Base-by-base conservation (phyloP, 2,888 invertebrate species). In the Drosophila silvestris region DNA sequence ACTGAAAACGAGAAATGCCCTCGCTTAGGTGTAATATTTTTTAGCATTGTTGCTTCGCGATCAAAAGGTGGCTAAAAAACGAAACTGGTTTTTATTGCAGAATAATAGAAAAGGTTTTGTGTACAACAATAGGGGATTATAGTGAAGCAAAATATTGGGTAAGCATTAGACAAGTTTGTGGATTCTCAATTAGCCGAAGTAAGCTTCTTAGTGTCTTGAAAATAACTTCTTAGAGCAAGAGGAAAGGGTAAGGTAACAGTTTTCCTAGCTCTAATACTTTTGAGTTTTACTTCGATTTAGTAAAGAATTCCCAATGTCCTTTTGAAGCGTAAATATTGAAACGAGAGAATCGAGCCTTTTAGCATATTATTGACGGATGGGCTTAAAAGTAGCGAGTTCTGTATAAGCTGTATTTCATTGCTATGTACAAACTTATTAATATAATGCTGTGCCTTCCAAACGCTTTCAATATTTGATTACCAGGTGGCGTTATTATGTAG, bases 1-100 rank as follows among this genome's bases (percentile, higher is more conserved):
- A 62, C 39, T 47, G 51, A 16, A 62, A 62, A 61, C 61, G 47
- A 33, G 26, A 61, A 62, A 59, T 57, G 9, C 22, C 32, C 12
- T 22, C 10, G 1, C n/a, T 12, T 35, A 52, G 37, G 28, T 67
- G 5, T 52, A 50, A 9, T 16, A 57, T 62, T 32, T 68, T 14
- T 22, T 33, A 22, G 14, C 12, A 44, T 26, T 30, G 12, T 44
- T 44, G 37, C 2, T n/a, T 28, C 35, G 35, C 50, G 12, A 9
- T n/a, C 32, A 59, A 30, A 51, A 60, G 16, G 28, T n/a, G n/a
- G 37, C 1, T 2, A 32, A 14, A 22, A 44, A 33, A 26, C 5
- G 3, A 26, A 32, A 12, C 10, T n/a, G 22, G 2, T 16, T 44
- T 22, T 32, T 32, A 22, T 39, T n/a, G 19, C 14, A 14, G 9